Conservation (phyloP, 2,888 invertebrate species). For the Melanargia galathea region DNA sequence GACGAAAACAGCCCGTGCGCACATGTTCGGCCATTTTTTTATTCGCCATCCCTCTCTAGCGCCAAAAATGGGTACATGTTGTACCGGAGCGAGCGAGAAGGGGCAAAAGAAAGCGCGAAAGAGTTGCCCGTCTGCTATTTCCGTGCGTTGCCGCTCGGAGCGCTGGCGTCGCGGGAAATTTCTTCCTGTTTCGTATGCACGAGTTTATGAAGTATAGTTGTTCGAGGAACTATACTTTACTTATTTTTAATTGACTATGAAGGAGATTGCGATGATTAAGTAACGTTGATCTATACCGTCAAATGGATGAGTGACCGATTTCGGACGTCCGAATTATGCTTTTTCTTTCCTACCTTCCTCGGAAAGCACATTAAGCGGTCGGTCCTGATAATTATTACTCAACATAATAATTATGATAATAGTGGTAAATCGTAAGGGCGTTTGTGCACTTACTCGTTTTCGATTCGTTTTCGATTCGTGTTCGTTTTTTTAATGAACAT, state of each 20-base stretch:
- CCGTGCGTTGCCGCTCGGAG: conserved; percentile 65
- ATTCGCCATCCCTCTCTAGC: conserved; percentile 63
- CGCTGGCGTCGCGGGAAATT: conserved; percentile 61
- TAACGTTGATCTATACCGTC: too few species aligned
- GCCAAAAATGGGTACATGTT: conserved; percentile 62
- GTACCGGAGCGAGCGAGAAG: conserved; percentile 57
- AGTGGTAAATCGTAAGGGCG: too few species aligned
- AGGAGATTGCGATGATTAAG: too few species aligned
- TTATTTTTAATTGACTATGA: background rate
- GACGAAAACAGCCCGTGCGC: conserved; percentile 73
- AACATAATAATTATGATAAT: too few species aligned
- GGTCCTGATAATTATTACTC: too few species aligned
- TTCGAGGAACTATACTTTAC: background rate
- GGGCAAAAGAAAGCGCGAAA: conserved; percentile 76
- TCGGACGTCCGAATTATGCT: too few species aligned
- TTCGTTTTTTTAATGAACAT: too few species aligned
- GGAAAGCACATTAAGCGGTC: too few species aligned
- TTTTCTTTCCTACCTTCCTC: too few species aligned
- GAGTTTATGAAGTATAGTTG: background rate
- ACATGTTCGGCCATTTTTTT: conserved; percentile 80
- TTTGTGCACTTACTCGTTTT: too few species aligned
- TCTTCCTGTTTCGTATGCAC: conserved; percentile 72
- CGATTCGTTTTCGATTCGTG: too few species aligned
- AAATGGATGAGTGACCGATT: too few species aligned
- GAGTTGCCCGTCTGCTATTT: conserved; percentile 72